Percentiles rank a stretch among this genome's conserved stretches.
Conservation (phyloP, 2,888 invertebrate species). For the Habroteleia sp. region DNA sequence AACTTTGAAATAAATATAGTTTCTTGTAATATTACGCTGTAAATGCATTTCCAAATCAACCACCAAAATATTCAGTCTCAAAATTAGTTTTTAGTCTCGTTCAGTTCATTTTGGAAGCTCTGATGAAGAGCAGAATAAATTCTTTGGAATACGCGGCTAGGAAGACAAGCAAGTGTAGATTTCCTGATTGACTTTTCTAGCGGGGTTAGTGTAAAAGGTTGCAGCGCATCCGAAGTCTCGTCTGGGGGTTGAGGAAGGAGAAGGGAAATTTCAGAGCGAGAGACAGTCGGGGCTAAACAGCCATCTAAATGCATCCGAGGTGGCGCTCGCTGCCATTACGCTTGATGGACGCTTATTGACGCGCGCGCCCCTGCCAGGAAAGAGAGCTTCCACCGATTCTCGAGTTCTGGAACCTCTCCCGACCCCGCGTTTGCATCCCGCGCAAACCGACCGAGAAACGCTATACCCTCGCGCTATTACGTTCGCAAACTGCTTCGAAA, state of each 20-base stretch:
- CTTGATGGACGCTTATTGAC: slow-evolving; percentile 82
- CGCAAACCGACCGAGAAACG: slow-evolving; percentile 62
- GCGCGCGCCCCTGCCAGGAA: slow-evolving; percentile 79
- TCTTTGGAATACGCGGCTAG: background rate
- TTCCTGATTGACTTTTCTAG: slow-evolving; percentile 48
- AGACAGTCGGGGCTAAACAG: slow-evolving; percentile 81
- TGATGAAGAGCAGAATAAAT: slow-evolving; percentile 9
- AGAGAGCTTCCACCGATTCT: slow-evolving; percentile 72
- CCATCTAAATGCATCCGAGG: slow-evolving; percentile 82
- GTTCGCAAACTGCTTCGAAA: slow-evolving; percentile 62
- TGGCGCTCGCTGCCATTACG: slow-evolving; percentile 81
- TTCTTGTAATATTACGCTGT: too few relatives aligned
- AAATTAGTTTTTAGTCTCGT: too few relatives aligned
- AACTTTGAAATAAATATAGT: too few relatives aligned
- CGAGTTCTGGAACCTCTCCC: slow-evolving; percentile 63
- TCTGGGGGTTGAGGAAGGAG: slow-evolving; percentile 21
- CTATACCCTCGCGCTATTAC: slow-evolving; percentile 62
- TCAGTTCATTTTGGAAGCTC: too few relatives aligned
- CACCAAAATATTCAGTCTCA: too few relatives aligned
- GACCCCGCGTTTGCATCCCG: slow-evolving; percentile 53
- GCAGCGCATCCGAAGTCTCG: slow-evolving; percentile 41
- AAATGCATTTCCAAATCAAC: too few relatives aligned
- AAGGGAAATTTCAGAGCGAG: slow-evolving; percentile 69
- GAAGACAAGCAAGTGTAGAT: slow-evolving; percentile 20
- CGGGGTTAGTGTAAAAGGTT: slow-evolving; percentile 55